Evolutionary conservation across 2,888 invertebrate species (phyloP), one percentile per base, ranked within the genome.

Genomic region (Macrosiphum euphorbiae): DNA sequence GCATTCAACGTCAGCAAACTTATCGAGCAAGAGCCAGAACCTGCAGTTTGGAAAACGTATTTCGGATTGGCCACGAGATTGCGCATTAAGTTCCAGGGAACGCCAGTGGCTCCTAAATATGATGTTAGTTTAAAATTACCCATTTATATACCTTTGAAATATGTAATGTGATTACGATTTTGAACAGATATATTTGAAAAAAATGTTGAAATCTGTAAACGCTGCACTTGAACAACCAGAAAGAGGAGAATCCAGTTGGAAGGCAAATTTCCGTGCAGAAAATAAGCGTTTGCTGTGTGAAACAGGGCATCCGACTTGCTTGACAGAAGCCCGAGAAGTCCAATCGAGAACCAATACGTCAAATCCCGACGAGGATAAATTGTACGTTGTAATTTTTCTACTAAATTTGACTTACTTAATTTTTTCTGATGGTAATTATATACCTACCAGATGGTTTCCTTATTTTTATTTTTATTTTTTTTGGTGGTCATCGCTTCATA

Each of bases 31-130:
- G 98, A 98, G 95, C 96, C 97, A 55, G 97, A 97, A 94, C 97
- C 97, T 95, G 96, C 98, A 0, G 98, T 98, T 0, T 98, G 98
- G 98, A 97, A 98, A 95, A 98, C 98, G 20, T 98, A 98, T 95
- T 98, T 98, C 4, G 97, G 98, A 96, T 97, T 98, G 89, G 98
- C 98, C 95, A 98, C 98, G 95, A 97, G 98, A 92, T 97, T 98
- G 58, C 96, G 97, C 94, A 97, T 97, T 95, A 97, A 98, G 95
- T 97, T 97, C 95, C 97, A 97, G 95, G 97, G 96, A 94, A 96
- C 96, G 20, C 93, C 95, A 16, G 96, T 97, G 95, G 96, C 97
- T 94, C 96, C 96, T 84, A 98, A 98, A 95, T 98, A 98, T 95
- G 97, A 97, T 96, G 98, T 97, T 95, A 96, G 95, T 95, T 85